Conservation (phyloP, 2,797 vertebrate genomes). For the Nyctalus aviator region DNA sequence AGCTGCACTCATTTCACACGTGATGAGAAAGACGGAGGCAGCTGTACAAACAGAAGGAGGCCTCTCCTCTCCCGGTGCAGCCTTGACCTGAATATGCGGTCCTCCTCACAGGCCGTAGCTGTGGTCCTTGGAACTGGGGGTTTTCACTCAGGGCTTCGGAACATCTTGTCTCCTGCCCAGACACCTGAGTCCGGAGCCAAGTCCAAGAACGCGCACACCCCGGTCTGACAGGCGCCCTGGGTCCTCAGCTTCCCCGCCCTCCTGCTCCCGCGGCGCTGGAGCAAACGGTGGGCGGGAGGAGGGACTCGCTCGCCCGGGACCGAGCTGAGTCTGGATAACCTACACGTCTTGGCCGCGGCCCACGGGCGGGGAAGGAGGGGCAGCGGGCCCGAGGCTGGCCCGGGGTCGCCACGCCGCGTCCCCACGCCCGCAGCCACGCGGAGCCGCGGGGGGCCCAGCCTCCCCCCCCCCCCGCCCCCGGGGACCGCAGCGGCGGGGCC, state of each 20-base stretch:
- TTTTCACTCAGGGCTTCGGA: neutral
- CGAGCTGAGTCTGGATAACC: neutral
- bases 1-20: neutral
- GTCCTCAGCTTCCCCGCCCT: no score
- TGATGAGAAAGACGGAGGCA: neutral
- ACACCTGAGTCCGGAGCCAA: neutral
- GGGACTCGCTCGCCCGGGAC: neutral
- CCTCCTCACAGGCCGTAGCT: neutral
- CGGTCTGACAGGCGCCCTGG: neutral
- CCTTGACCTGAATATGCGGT: neutral
- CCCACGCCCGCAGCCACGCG: conserved; percentile 70
- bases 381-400: neutral
- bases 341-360: neutral
- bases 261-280: neutral
- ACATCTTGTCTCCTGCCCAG: neutral
- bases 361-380: neutral
- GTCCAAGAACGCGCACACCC: neutral
- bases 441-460: neutral
- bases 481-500: fast-evolving
- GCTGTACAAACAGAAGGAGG: neutral
- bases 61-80: neutral
- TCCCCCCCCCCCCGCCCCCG: neutral
- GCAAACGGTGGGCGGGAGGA: neutral
- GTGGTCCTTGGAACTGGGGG: neutral
- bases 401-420: conserved; percentile 65